Conservation (phyloP, 2,888 invertebrate genomes). For the Idaea straminata region DNA sequence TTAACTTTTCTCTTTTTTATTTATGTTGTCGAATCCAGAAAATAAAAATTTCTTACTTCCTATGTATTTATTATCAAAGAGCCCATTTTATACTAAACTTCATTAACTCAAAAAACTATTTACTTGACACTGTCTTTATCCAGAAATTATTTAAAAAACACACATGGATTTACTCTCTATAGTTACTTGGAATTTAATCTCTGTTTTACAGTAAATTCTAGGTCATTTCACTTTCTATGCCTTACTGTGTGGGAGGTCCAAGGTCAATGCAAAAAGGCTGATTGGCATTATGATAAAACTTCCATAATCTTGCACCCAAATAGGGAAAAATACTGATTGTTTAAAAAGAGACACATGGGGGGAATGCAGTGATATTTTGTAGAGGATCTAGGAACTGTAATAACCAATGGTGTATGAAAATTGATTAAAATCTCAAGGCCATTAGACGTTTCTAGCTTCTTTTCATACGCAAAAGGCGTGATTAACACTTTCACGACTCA, state of each 20-base stretch:
- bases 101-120: no score
- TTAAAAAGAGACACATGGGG: background rate
- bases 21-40: background rate
- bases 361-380: background rate
- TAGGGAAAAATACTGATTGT: background rate
- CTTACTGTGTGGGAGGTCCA: background rate
- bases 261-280: conserved; percentile 4
- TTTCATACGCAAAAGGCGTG: conserved; percentile 42
- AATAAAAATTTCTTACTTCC: no score
- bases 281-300: conserved; percentile 2
- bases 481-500: conserved; percentile 67
- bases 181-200: background rate
- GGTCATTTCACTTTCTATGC: conserved; percentile 5
- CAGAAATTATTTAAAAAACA: no score
- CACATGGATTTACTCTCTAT: no score
- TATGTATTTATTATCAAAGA: no score
- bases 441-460: conserved; percentile 36
- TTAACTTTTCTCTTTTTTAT: background rate
- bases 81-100: no score
- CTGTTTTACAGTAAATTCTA: background rate
- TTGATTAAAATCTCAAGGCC: conserved; percentile 49
- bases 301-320: background rate
- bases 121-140: no score
- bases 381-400: background rate
- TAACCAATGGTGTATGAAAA: conserved; percentile 17